Conservation (phyloP, 2,797 vertebrate species). For the Pseudomugil tenellus region DNA sequence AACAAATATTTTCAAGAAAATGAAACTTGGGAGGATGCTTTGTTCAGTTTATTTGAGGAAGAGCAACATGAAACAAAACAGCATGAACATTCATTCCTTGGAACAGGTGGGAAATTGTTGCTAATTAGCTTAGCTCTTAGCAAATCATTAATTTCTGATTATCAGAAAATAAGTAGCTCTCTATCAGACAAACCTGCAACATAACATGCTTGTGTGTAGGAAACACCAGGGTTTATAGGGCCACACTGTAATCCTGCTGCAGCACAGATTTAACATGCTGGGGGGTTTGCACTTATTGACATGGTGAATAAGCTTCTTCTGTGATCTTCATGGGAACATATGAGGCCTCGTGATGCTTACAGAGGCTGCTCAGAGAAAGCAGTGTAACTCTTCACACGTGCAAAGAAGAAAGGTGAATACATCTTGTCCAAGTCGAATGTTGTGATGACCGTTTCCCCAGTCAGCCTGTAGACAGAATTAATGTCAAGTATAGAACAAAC, state of each 20-base stretch:
- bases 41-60: slow-evolving; percentile 70
- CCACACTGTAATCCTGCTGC: slow-evolving; percentile 56
- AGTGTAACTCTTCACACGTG: slow-evolving; percentile 96
- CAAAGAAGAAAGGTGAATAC: slow-evolving; percentile 95
- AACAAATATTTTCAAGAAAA: neutral
- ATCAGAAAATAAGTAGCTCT: slow-evolving; percentile 72
- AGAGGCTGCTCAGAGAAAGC: slow-evolving; percentile 93
- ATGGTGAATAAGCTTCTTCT: slow-evolving; percentile 33
- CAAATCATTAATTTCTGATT: slow-evolving; percentile 63
- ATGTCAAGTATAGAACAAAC: neutral
- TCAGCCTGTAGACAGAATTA: slow-evolving; percentile 79
- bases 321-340: slow-evolving; percentile 31
- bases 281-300: slow-evolving; percentile 32
- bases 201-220: slow-evolving; percentile 48
- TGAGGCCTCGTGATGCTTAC: slow-evolving; percentile 71
- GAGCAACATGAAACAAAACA: slow-evolving; percentile 60
- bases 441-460: slow-evolving; percentile 93
- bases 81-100: slow-evolving; percentile 67
- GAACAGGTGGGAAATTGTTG: slow-evolving; percentile 47
- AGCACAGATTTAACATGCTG: slow-evolving; percentile 51
- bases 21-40: neutral
- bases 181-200: slow-evolving; percentile 54
- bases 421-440: slow-evolving; percentile 96
- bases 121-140: slow-evolving; percentile 64
- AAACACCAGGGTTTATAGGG: slow-evolving; percentile 44